These are phyloP conservation scores for Phrynocephalus versicolor DNA, from an alignment of 2,113 vertebrate genomes.

Conservation along the genomic window DNA sequence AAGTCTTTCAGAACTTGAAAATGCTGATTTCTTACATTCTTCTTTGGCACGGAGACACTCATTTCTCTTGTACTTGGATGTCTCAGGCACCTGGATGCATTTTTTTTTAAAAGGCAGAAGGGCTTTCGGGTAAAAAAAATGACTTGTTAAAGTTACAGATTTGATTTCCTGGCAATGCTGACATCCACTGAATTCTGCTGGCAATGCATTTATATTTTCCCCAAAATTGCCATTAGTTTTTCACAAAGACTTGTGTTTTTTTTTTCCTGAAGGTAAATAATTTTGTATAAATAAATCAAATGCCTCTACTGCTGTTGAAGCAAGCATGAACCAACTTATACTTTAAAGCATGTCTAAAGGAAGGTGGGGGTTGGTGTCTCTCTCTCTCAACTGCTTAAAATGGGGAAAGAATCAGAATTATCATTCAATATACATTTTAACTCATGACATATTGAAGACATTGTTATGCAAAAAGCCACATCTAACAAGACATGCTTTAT, in stretches of 20 bases:
- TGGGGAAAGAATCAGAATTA: not conserved
- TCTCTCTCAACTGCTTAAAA: not conserved
- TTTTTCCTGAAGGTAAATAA: slow-evolving; percentile 31
- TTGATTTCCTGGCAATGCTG: not conserved
- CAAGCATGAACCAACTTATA: slow-evolving; percentile 16
- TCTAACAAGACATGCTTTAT: slow-evolving; percentile 1
- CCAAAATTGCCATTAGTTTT: slow-evolving; percentile 22
- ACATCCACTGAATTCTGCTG: slow-evolving; percentile 28
- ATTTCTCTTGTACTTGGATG: slow-evolving; percentile 49
- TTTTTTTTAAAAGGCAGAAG: not conserved
- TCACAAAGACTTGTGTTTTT: slow-evolving; percentile 19
- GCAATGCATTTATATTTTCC: slow-evolving; percentile 6
- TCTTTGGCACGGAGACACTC: slow-evolving; percentile 58
- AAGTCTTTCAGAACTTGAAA: slow-evolving; percentile 55
- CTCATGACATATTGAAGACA: not conserved
- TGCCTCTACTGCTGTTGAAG: not conserved
- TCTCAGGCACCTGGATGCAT: slow-evolving; percentile 35
- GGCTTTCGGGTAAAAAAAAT: not conserved
- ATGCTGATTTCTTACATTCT: slow-evolving; percentile 53
- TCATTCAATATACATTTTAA: not conserved
- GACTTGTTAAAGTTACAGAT: slow-evolving; percentile 19
- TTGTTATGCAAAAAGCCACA: not conserved
- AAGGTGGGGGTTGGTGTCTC: not conserved
- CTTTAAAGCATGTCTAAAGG: not conserved
- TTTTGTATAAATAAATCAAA: slow-evolving; percentile 23